phyloP scores from a whole-genome alignment of 1,140 invertebrate species.

The Limonius californicus region DNA sequence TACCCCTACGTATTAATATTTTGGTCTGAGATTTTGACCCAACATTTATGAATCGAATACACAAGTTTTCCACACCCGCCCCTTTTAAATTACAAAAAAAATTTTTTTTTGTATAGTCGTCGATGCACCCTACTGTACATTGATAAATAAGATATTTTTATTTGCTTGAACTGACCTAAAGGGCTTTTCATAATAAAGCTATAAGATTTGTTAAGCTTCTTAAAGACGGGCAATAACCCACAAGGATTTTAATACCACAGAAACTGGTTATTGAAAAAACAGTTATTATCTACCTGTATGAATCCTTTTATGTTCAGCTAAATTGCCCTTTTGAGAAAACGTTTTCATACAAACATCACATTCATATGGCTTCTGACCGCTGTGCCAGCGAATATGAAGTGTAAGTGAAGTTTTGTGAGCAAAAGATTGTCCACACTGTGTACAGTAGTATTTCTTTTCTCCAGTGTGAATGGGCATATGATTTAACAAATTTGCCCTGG shows the following conservation, averaged over 20 bases:
- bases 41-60: too few relatives aligned
- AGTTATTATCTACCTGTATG: slow-evolving; percentile 49
- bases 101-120: too few relatives aligned
- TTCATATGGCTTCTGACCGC: slow-evolving; percentile 57
- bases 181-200: too few relatives aligned
- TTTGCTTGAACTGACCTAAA: too few relatives aligned
- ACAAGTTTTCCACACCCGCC: too few relatives aligned
- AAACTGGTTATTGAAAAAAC: neutral
- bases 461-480: slow-evolving; percentile 64
- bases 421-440: slow-evolving; percentile 72
- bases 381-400: slow-evolving; percentile 55
- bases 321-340: slow-evolving; percentile 61
- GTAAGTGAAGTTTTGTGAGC: slow-evolving; percentile 69
- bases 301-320: slow-evolving; percentile 58
- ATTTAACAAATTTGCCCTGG: slow-evolving; percentile 65
- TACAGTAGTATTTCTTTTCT: slow-evolving; percentile 69
- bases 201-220: too few relatives aligned
- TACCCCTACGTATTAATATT: too few relatives aligned
- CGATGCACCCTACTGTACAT: too few relatives aligned
- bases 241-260: neutral
- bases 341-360: slow-evolving; percentile 59
- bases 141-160: too few relatives aligned
- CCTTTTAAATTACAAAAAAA: too few relatives aligned
- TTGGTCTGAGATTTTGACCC: too few relatives aligned
- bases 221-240: too few relatives aligned